A percentile compares a stretch with the other conserved stretches of the same genome.
Conservation (phyloP, 2,113 vertebrate genomes). For the Dendrocopos noguchii region DNA sequence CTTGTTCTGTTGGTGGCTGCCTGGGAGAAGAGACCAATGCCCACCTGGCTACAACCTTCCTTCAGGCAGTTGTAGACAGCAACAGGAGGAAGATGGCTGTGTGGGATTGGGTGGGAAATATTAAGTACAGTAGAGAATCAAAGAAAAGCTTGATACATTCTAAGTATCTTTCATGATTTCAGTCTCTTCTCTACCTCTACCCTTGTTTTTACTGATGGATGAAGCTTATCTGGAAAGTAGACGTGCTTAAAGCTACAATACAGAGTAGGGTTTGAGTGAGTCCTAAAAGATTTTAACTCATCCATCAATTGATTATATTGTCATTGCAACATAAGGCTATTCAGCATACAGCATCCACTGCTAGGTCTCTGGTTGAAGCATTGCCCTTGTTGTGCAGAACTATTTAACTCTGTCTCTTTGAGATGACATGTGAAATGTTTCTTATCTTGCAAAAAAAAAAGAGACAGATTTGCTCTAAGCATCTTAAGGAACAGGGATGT, state of each 20-base stretch:
- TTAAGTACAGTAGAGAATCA: neutral
- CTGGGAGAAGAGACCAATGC: no score
- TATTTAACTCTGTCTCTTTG: slow-evolving; percentile 52
- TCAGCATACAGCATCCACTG: slow-evolving; percentile 40
- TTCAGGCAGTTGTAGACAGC: no score
- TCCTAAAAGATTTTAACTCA: slow-evolving; percentile 61
- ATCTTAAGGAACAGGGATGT: neutral
- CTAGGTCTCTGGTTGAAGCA: slow-evolving; percentile 38
- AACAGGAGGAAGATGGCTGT: neutral
- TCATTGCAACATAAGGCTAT: slow-evolving; percentile 45
- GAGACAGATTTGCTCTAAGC: slow-evolving; percentile 6
- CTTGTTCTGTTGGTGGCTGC: no score
- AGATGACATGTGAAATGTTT: slow-evolving; percentile 40
- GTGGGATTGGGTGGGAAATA: neutral
- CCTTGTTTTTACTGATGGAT: slow-evolving; percentile 15
- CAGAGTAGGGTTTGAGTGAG: slow-evolving; percentile 38
- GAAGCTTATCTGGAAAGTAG: slow-evolving; percentile 41
- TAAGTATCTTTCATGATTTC: slow-evolving; percentile 27
- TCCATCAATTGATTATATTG: slow-evolving; percentile 65
- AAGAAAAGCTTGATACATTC: neutral
- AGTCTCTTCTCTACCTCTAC: neutral
- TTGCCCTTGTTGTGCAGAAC: slow-evolving; percentile 9
- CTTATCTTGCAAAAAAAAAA: neutral
- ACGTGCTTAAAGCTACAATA: neutral
- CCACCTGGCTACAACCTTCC: no score